Base-by-base conservation (phyloP, 2,113 vertebrate genomes). In the Donacobius atricapilla region DNA sequence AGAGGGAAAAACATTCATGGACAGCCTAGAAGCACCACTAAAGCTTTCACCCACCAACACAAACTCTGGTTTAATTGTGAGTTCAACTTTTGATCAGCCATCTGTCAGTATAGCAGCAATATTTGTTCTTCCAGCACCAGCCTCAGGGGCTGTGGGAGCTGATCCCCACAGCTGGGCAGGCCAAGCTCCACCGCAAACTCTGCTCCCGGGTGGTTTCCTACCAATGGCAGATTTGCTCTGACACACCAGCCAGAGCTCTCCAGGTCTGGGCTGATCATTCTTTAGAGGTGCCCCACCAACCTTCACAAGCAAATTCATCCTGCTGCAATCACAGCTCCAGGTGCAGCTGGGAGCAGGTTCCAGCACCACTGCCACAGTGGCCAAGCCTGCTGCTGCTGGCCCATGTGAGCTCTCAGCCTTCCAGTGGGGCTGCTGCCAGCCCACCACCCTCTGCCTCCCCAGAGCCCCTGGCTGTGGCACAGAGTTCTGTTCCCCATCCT, bases 391-490 rank as follows among this genome's bases (percentile, higher is more conserved):
- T 16, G 22, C 50, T 1, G 2, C 70, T 31, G 19, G 60, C 58
- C 12, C 5, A 0, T 9, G 51, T 7, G 5, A 79, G 83, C 66
- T 53, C 40, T 69, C 0, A 20, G 48, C 89, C 66, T 25, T 33
- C 21, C 73, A 8, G 45, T 1, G 0, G 42, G 24, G 73, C 58
- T 27, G 2, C 54, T 27, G 54, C 51, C 71, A 75, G 71, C 87
- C 70, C 42, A 30, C 48, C 5, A 0, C 58, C 61, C 48, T 37
- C 88, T 64, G 81, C 60, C 76, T 19, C 37, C 63, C 23, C 1
- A 48, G 18, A 4, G 19, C 1, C 57, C 1, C 8, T 1, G 18
- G 18, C 15, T 12, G 23, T 18, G 25, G 56, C 25, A 8, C 5
- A 8, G 75, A 13, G 47, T 31, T 22, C 66, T 60, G 28, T 66